These are phyloP conservation scores for Microcaecilia unicolor DNA, from an alignment of 2,797 vertebrate species.

Conservation along the genomic window DNA sequence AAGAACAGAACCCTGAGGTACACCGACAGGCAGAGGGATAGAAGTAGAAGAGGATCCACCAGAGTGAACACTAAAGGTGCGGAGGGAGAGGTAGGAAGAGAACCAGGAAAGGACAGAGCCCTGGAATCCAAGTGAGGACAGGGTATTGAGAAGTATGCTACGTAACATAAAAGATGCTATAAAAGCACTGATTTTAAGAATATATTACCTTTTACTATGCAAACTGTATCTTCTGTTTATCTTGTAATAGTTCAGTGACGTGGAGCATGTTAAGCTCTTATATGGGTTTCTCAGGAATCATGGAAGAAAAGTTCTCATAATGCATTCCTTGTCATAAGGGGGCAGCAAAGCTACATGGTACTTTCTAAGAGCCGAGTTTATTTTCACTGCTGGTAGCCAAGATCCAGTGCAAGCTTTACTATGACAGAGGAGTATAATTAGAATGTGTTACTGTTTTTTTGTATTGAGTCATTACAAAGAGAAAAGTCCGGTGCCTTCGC, in stretches of 20 bases:
- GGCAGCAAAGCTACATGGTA: conserved; percentile 46
- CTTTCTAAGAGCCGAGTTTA: not conserved
- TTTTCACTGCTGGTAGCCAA: conserved; percentile 12
- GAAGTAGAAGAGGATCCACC: no score
- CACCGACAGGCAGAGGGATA: no score
- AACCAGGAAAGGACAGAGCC: no score
- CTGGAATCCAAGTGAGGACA: no score
- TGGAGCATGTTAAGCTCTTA: conserved; percentile 1
- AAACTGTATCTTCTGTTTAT: not conserved
- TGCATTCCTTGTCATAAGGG: conserved; percentile 53
- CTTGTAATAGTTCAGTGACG: not conserved
- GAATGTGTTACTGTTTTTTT: conserved; percentile 18
- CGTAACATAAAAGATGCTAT: not conserved
- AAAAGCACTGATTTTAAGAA: conserved; percentile 14
- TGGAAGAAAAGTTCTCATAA: conserved; percentile 14
- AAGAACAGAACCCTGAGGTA: no score
- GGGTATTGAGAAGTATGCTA: no score
- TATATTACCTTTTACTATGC: not conserved
- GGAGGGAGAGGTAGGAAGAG: no score
- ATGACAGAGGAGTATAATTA: conserved; percentile 22
- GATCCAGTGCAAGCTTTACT: conserved; percentile 31
- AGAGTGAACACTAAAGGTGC: no score
- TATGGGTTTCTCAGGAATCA: conserved; percentile 4
- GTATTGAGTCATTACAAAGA: conserved; percentile 23
- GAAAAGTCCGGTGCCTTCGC: conserved; percentile 15